These are phyloP conservation scores for Meteorus cinctellus DNA, from an alignment of 2,888 invertebrate genomes.

Conservation along the genomic window DNA sequence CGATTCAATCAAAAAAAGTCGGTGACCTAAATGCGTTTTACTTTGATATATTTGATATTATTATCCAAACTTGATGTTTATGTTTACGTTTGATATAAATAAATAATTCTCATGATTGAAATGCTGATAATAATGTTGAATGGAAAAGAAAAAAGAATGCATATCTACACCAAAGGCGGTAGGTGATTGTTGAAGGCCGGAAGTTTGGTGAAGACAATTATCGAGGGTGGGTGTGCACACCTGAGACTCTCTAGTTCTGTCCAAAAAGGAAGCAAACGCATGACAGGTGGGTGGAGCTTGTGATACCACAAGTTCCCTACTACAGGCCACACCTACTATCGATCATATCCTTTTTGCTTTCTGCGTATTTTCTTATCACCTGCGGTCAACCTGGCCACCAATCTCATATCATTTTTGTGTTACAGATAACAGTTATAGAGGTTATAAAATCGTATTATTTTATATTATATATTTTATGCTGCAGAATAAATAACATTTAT, in stretches of 20 bases:
- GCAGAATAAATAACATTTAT: not conserved
- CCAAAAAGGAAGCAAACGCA: slow-evolving; percentile 45
- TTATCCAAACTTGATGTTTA: too few species aligned
- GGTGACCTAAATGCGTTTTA: too few species aligned
- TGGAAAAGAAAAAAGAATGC: not conserved
- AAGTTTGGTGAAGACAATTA: slow-evolving; percentile 29
- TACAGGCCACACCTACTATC: slow-evolving; percentile 59
- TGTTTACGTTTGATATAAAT: too few species aligned
- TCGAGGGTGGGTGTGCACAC: slow-evolving; percentile 48
- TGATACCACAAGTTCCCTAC: slow-evolving; percentile 40
- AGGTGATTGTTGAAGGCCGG: slow-evolving; percentile 14
- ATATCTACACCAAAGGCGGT: not conserved
- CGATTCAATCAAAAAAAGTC: too few species aligned
- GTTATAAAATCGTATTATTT: not conserved
- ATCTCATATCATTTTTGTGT: not conserved
- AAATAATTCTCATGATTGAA: too few species aligned
- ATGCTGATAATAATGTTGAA: not conserved
- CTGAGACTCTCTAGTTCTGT: slow-evolving; percentile 38
- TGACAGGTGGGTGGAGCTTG: slow-evolving; percentile 63
- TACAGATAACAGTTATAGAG: not conserved
- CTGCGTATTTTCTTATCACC: slow-evolving; percentile 26
- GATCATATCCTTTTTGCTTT: slow-evolving; percentile 48
- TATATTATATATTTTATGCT: not conserved
- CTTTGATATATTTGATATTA: too few species aligned
- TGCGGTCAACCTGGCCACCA: slow-evolving; percentile 12